Conservation (phyloP, 2,888 invertebrate genomes). For the Oxystoma pomonae region DNA sequence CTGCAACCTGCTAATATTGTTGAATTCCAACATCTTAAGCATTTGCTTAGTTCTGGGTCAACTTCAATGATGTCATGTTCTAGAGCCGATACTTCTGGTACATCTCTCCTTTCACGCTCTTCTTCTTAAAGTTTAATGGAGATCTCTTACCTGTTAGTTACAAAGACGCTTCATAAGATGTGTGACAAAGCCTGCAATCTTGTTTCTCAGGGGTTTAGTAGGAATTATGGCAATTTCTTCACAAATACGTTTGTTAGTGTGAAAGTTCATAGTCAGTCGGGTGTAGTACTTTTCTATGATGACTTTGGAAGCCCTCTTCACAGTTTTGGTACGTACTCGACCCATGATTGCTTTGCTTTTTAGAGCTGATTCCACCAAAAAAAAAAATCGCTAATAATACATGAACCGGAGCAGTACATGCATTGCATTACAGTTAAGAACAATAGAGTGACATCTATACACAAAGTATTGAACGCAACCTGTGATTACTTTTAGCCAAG, state of each 20-base stretch:
- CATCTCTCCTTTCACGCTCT: constrained; percentile 98
- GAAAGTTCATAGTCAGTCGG: constrained; percentile 94
- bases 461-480: too few relatives aligned
- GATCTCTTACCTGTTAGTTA: constrained; percentile 88
- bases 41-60: constrained; percentile 98
- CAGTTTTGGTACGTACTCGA: constrained; percentile 99
- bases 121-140: constrained; percentile 99
- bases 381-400: too few relatives aligned
- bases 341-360: constrained; percentile 74
- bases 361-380: too few relatives aligned
- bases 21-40: constrained; percentile 96
- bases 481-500: too few relatives aligned
- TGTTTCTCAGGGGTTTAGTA: constrained; percentile 94
- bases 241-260: constrained; percentile 98
- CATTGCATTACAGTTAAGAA: too few relatives aligned
- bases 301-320: constrained; percentile 98
- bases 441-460: too few relatives aligned
- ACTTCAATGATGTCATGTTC: constrained; percentile 97
- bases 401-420: too few relatives aligned
- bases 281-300: constrained; percentile 99
- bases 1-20: constrained; percentile 88
- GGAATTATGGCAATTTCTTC: constrained; percentile 99
- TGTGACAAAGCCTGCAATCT: constrained; percentile 99
- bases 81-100: constrained; percentile 90
- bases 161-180: constrained; percentile 99